These are phyloP conservation scores for Galeopterus variegatus DNA, from an alignment of 2,113 vertebrate species.

Conservation along the genomic window DNA sequence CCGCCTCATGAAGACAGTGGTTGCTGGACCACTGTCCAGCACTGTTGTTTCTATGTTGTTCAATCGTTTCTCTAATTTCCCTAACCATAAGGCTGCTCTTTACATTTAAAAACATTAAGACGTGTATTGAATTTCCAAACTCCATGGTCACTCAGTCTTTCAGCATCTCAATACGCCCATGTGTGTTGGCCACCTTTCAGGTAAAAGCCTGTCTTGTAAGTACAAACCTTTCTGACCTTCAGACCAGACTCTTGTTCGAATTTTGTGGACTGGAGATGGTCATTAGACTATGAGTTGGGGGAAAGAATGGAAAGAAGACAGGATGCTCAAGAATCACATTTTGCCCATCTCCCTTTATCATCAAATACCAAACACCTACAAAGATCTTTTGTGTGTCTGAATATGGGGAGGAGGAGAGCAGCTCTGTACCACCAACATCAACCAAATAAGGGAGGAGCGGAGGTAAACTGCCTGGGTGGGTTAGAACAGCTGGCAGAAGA, in stretches of 20 bases:
- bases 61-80: neutral
- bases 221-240: neutral
- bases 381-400: neutral
- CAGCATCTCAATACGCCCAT: neutral
- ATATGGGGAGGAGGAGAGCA: neutral
- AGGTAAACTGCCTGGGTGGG: neutral
- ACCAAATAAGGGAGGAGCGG: neutral
- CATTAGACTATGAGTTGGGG: neutral
- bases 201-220: neutral
- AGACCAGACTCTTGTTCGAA: neutral
- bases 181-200: neutral
- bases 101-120: conserved; percentile 40
- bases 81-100: neutral
- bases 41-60: neutral
- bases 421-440: neutral
- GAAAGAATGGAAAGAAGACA: neutral
- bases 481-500: neutral
- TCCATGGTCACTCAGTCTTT: neutral
- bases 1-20: neutral
- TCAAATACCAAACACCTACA: neutral
- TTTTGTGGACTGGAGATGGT: neutral
- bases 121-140: neutral
- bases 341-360: neutral
- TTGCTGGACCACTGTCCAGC: neutral
- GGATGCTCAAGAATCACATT: neutral